Base-by-base conservation (phyloP, 2,888 invertebrate genomes). In the Polyommatus icarus region DNA sequence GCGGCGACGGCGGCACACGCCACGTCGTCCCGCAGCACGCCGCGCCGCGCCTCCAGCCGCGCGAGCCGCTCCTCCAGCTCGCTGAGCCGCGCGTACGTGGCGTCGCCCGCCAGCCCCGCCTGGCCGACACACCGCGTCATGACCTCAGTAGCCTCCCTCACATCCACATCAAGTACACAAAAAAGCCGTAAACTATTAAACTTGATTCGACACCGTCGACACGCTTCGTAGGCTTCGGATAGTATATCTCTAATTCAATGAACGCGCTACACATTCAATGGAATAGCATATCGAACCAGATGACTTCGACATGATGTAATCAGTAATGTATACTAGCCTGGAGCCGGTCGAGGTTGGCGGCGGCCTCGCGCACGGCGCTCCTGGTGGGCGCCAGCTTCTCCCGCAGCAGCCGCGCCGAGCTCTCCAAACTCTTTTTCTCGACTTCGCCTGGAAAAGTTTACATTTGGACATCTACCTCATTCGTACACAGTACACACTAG, bases 1-100 rank as follows among this genome's bases (percentile, higher is more conserved):
- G 96, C 95, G 82, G 96, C 79, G 96, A 91, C 54, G 95, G 46
- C 95, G 81, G 96, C 96, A 5, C 96, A 95, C 0, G 95, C 95
- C 71, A 97, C 95, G 84, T 96, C 96, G 83, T 96, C 96, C 85
- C 95, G 94, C 82, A 97, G 90, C 12, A 95, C 94, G 79, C 95
- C 95, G 86, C 96, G 97, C 82, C 95, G 96, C 81, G 95, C 95
- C 83, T 96, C 96, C 57, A 96, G 88, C 78, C 96, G 95, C 15
- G 96, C 95, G 83, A 97, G 90, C 85, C 96, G 96, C 77, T 96
- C 95, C 87, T 97, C 97, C 81, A 97, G 86, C 75, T 92, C 95
- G 81, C 95, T 95, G n/a, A 97, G 90, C 87, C 97, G 96, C 1
- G 93, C 87, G 83, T 96, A 96, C 86, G 96, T 96, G 87, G 97